Evolutionary conservation across 2,113 vertebrate species (phyloP).

Genomic region (Azemiops feae): DNA sequence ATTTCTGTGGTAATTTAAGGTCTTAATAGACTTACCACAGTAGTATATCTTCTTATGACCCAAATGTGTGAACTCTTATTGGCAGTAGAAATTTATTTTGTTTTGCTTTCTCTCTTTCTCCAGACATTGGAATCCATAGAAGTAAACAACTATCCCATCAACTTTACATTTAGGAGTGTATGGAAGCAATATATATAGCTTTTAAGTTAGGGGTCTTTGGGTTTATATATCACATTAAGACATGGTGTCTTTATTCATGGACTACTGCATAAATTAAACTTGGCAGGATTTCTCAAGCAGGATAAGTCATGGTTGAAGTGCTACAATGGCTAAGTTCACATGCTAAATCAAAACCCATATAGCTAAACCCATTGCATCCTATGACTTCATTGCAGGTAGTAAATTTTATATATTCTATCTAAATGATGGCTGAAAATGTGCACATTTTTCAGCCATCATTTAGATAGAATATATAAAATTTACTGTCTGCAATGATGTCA

Average conservation of each 20-base stretch:
- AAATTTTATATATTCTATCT: too few species aligned
- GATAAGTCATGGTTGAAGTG: too few species aligned
- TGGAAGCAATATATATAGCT: background rate
- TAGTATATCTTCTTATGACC: background rate
- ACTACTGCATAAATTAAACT: too few species aligned
- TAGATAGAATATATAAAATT: background rate
- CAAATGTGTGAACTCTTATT: background rate
- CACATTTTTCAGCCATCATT: background rate
- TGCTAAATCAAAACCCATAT: too few species aligned
- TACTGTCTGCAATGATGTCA: background rate
- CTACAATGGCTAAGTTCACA: too few species aligned
- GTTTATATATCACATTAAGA: too few species aligned
- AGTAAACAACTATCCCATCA: background rate
- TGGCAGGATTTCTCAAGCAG: too few species aligned
- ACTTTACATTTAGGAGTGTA: background rate
- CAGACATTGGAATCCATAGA: background rate
- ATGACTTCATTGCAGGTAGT: too few species aligned
- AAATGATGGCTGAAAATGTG: background rate
- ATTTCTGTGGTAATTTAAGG: background rate
- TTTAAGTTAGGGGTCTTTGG: too few species aligned
- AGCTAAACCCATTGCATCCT: too few species aligned
- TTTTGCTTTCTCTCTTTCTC: background rate
- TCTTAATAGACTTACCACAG: background rate
- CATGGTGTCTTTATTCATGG: too few species aligned
- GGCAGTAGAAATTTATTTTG: background rate